These are phyloP conservation scores for Drosophila trichaetosa DNA, from an alignment of 2,888 invertebrate genomes.

Conservation along the genomic window DNA sequence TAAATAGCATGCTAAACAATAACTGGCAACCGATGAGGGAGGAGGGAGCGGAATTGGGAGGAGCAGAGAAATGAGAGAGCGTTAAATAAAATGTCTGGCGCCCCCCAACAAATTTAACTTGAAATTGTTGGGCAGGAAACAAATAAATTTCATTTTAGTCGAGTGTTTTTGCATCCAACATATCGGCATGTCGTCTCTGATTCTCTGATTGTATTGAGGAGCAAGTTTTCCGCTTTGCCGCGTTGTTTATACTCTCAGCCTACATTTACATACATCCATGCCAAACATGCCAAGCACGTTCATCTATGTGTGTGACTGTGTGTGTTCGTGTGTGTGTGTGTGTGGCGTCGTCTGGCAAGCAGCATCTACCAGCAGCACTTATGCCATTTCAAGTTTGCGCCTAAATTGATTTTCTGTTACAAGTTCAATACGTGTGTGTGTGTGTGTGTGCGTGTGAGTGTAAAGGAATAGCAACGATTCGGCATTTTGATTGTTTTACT, in stretches of 20 bases:
- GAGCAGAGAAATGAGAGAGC: not conserved
- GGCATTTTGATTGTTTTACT: slow-evolving; percentile 72
- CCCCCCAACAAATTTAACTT: slow-evolving; percentile 39
- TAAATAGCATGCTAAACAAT: slow-evolving; percentile 45
- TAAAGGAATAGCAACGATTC: slow-evolving; percentile 15
- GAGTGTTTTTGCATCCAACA: slow-evolving; percentile 66
- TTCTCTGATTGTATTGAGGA: slow-evolving; percentile 61
- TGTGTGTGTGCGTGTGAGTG: slow-evolving; percentile 15
- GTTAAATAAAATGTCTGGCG: slow-evolving; percentile 28
- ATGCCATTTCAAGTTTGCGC: slow-evolving; percentile 68
- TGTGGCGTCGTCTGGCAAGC: slow-evolving; percentile 43
- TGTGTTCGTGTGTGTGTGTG: slow-evolving; percentile 1
- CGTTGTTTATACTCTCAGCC: slow-evolving; percentile 48
- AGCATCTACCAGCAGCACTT: slow-evolving; percentile 65
- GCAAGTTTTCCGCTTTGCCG: slow-evolving; percentile 73
- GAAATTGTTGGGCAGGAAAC: slow-evolving; percentile 57
- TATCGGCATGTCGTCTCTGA: slow-evolving; percentile 41
- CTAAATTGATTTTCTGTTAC: slow-evolving; percentile 79
- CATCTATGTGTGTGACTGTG: slow-evolving; percentile 9
- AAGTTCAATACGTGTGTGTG: slow-evolving; percentile 51
- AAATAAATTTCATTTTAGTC: slow-evolving; percentile 76
- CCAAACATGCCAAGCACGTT: slow-evolving; percentile 44
- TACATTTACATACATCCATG: slow-evolving; percentile 60
- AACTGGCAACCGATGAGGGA: not conserved
- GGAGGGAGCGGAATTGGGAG: not conserved